These are phyloP conservation scores for Camarhynchus parvulus DNA, from an alignment of 2,113 vertebrate genomes.

Conservation along the genomic window DNA sequence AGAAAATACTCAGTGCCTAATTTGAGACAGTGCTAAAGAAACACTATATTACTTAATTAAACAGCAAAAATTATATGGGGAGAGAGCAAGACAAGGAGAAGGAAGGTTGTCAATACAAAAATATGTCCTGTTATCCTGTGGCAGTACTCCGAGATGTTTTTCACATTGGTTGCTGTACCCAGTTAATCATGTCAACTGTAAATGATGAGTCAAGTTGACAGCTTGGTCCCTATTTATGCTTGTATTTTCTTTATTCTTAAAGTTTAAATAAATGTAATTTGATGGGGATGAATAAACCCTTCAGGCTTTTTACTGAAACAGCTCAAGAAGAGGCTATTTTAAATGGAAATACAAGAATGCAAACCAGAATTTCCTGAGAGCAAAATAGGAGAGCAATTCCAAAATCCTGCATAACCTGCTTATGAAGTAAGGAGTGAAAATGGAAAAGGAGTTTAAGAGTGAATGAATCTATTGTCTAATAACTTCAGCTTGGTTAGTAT, in stretches of 20 bases:
- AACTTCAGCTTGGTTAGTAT: neutral
- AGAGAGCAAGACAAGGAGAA: neutral
- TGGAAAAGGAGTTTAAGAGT: neutral
- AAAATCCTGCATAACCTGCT: neutral
- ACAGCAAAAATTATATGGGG: neutral
- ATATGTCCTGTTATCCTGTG: neutral
- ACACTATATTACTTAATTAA: neutral
- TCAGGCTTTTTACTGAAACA: conserved; percentile 12
- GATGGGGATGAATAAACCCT: conserved; percentile 61
- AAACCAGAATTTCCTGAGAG: conserved; percentile 26
- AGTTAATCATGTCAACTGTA: conserved; percentile 28
- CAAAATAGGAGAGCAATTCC: neutral
- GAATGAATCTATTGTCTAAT: neutral
- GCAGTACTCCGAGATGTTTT: conserved; percentile 4
- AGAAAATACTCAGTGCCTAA: neutral
- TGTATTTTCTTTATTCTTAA: conserved; percentile 53
- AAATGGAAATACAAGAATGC: conserved; percentile 17
- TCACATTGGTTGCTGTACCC: neutral
- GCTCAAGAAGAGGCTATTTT: conserved; percentile 23
- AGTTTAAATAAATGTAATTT: conserved; percentile 69
- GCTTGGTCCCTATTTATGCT: conserved; percentile 55
- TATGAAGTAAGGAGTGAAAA: neutral
- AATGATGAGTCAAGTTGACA: conserved; percentile 63
- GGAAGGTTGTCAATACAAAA: neutral
- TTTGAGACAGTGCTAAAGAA: neutral